Percentiles rank a stretch among this genome's conserved stretches.
phyloP scores from a whole-genome alignment of 2,888 invertebrate genomes.

The Siphlonurus alternatus region DNA sequence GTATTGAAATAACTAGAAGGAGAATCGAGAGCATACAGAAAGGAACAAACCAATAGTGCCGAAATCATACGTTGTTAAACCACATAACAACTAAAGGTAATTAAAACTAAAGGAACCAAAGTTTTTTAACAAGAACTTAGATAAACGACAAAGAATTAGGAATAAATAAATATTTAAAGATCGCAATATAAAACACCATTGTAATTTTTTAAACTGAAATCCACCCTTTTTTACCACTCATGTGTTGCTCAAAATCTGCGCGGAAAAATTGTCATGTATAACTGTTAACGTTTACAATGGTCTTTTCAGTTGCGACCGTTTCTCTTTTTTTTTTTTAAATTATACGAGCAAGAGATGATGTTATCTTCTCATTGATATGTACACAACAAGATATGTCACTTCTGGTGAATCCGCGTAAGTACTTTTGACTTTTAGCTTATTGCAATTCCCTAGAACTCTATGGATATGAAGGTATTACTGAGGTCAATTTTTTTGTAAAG shows the following conservation, averaged over 20 bases:
- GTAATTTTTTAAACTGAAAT: no score
- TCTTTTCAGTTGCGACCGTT: neutral
- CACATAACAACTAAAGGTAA: neutral
- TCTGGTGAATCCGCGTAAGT: constrained; percentile 10
- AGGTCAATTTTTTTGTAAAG: constrained; percentile 3
- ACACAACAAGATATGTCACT: constrained; percentile 12
- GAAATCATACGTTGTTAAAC: neutral
- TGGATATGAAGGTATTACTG: neutral
- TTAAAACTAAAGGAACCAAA: neutral
- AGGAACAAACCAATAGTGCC: neutral
- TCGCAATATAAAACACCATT: no score
- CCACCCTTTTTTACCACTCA: neutral
- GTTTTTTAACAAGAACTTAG: neutral
- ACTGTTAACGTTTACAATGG: neutral
- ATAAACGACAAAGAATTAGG: no score
- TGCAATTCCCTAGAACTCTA: neutral
- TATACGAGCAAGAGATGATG: neutral
- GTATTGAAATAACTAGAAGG: neutral
- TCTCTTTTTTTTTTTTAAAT: no score
- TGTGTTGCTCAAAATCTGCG: neutral
- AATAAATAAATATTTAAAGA: no score
- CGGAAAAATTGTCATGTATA: neutral
- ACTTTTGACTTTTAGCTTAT: neutral
- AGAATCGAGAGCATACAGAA: neutral
- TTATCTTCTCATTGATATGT: neutral